phyloP scores from a whole-genome alignment of 2,888 invertebrate species.

The Drosophila parthenogenetica region DNA sequence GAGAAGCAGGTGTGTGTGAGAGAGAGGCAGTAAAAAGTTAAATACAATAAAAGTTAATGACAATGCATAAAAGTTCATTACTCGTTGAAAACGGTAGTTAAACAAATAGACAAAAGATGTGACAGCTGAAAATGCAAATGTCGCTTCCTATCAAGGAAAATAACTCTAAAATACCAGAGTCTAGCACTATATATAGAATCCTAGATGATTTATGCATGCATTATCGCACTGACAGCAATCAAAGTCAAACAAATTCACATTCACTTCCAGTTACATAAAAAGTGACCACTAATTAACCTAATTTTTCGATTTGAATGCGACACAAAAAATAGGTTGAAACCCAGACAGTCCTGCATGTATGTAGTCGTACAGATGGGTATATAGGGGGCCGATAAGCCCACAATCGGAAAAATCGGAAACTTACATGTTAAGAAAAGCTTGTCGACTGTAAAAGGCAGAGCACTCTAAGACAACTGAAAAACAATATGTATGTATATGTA shows the following conservation, averaged over 20 bases:
- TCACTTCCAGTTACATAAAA: slow-evolving; percentile 56
- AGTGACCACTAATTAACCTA: slow-evolving; percentile 76
- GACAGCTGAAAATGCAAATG: slow-evolving; percentile 19
- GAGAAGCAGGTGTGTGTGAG: neutral
- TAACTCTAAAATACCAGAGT: neutral
- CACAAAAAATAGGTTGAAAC: slow-evolving; percentile 30
- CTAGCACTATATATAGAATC: neutral
- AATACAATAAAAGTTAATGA: slow-evolving; percentile 77
- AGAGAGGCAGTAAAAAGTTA: slow-evolving; percentile 42
- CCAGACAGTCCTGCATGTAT: slow-evolving; percentile 29
- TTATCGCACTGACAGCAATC: slow-evolving; percentile 41
- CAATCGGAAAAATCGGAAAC: slow-evolving; percentile 1
- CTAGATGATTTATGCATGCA: slow-evolving; percentile 12
- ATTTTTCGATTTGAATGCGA: slow-evolving; percentile 54
- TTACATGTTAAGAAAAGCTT: too few species aligned
- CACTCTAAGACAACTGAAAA: neutral
- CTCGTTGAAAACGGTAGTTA: slow-evolving; percentile 51
- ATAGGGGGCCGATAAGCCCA: slow-evolving; percentile 18
- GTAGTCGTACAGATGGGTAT: neutral
- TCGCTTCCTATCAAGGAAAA: slow-evolving; percentile 4
- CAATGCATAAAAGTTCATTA: slow-evolving; percentile 78
- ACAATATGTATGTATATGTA: slow-evolving; percentile 3
- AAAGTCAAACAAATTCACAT: slow-evolving; percentile 23
- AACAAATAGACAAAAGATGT: slow-evolving; percentile 18
- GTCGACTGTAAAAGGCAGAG: too few species aligned